These are phyloP conservation scores for Eurytoma californica DNA, from an alignment of 2,888 invertebrate genomes.

Conservation along the genomic window DNA sequence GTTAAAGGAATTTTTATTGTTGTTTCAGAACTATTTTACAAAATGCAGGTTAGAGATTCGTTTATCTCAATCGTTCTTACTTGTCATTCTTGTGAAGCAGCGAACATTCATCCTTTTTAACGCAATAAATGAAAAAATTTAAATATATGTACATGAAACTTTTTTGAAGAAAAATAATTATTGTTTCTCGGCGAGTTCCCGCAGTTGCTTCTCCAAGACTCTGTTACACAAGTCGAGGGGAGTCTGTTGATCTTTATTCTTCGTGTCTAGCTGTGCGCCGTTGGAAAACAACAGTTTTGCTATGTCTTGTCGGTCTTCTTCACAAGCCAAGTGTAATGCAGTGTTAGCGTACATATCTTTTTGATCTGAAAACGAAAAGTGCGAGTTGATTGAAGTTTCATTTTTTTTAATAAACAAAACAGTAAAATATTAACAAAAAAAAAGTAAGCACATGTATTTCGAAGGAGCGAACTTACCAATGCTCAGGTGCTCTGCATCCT, in stretches of 20 bases:
- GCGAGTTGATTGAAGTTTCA: too few relatives aligned
- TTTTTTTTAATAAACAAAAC: not conserved
- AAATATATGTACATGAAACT: too few relatives aligned
- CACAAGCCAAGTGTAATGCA: conserved; percentile 88
- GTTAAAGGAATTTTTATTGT: too few relatives aligned
- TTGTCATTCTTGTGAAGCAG: too few relatives aligned
- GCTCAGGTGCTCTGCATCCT: conserved; percentile 76
- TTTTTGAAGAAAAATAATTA: too few relatives aligned
- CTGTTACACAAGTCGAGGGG: conserved; percentile 78
- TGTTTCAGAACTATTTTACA: too few relatives aligned
- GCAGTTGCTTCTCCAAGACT: conserved; percentile 49
- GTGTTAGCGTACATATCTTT: conserved; percentile 86
- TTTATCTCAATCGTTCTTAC: too few relatives aligned
- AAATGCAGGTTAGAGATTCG: too few relatives aligned
- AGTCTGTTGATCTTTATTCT: conserved; percentile 82
- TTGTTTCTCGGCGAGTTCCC: conserved; percentile 27
- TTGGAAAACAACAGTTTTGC: conserved; percentile 81
- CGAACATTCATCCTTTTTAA: too few relatives aligned
- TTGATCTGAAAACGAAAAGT: conserved; percentile 71
- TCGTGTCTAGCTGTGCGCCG: conserved; percentile 79
- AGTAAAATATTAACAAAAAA: conserved; percentile 2
- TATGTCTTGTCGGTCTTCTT: conserved; percentile 84
- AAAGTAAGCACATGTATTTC: not conserved
- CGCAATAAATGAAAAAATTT: too few relatives aligned
- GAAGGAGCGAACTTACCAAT: conserved; percentile 68